Conservation (phyloP, 2,113 vertebrate species). For the Siniperca chuatsi region DNA sequence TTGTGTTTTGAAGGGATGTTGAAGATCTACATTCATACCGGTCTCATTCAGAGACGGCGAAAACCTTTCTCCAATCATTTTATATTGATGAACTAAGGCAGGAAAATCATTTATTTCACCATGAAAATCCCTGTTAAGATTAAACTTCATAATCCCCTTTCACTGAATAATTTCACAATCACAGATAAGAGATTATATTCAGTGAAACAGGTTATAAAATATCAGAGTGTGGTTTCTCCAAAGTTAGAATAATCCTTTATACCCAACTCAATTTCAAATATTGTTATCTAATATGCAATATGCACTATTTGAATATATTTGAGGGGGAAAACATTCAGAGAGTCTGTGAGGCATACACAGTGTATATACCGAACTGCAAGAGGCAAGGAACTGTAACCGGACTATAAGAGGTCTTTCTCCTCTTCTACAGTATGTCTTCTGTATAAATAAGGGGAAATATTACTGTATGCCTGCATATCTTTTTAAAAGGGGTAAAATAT, state of each 20-base stretch:
- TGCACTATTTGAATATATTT: slow-evolving; percentile 46
- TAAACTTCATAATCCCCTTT: slow-evolving; percentile 72
- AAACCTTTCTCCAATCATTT: slow-evolving; percentile 60
- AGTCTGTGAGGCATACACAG: slow-evolving; percentile 16
- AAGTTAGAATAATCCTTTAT: slow-evolving; percentile 67
- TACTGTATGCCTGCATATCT: background rate
- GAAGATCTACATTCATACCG: slow-evolving; percentile 47
- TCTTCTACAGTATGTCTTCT: background rate
- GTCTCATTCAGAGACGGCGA: slow-evolving; percentile 46
- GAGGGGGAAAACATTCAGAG: slow-evolving; percentile 7
- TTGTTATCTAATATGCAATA: slow-evolving; percentile 41
- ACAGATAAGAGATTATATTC: slow-evolving; percentile 69
- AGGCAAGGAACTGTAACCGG: background rate
- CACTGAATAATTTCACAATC: slow-evolving; percentile 70
- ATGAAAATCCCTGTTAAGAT: slow-evolving; percentile 73
- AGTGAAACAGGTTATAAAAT: slow-evolving; percentile 60
- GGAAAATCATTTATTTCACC: slow-evolving; percentile 60
- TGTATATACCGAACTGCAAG: slow-evolving; percentile 31
- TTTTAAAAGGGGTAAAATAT: background rate
- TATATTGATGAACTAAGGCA: slow-evolving; percentile 56
- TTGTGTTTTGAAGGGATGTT: slow-evolving; percentile 29
- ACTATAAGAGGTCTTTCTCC: background rate
- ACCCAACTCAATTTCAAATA: slow-evolving; percentile 60
- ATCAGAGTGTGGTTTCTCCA: slow-evolving; percentile 24
- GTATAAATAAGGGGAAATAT: background rate